Evolutionary conservation across 2,888 invertebrate species (phyloP), one percentile per base, ranked within the genome.

Genomic region (Eurytoma adleriae): DNA sequence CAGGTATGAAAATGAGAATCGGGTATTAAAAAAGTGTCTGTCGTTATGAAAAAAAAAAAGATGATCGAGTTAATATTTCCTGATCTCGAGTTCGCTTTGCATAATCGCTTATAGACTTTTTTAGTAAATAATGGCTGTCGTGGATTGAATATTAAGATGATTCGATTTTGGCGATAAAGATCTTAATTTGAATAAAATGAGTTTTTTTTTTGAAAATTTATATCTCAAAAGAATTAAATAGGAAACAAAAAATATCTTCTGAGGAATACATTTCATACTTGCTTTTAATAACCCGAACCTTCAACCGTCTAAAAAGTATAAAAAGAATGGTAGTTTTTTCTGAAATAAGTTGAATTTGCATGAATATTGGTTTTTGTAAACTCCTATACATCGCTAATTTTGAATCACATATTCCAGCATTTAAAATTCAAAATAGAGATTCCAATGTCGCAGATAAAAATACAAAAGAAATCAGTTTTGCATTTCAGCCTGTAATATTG

Each of bases 381-480:
- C 24, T 48, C 48, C 59, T 20, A 7, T 30, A 69, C 16, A 70
- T 59, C 1, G 30, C 20, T 30, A 69, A 69, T 56, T 69, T 69
- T 18, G 56, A 13, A 69, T 30, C n/a, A 69, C 13, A 30, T 56
- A 56, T 48, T 16, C 24, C 10, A 14, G 48, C 10, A 59, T 70
- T 70, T 70, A 59, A 59, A 70, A 59, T 59, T 70, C 59, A 70
- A 70, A 70, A 40, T 13, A 20, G 56, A 2, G 3, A 24, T 56
- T 69, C 56, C 30, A 30, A 56, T 30, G 40, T 30, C 12, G n/a
- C 68, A 27, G 57, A 66, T 13, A 13, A 54, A 54, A 54, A n/a
- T 54, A 54, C n/a, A 24, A 69, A 30, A 69, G 52, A 40, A 30
- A 12, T 5, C 10, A 10, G 7, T 54, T 68, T 27, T 68, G 24